A percentile compares a stretch with the other conserved stretches of the same genome.
Evolutionary conservation across 2,888 invertebrate genomes (phyloP).

Genomic region (Rotaria magnacalcarata): DNA sequence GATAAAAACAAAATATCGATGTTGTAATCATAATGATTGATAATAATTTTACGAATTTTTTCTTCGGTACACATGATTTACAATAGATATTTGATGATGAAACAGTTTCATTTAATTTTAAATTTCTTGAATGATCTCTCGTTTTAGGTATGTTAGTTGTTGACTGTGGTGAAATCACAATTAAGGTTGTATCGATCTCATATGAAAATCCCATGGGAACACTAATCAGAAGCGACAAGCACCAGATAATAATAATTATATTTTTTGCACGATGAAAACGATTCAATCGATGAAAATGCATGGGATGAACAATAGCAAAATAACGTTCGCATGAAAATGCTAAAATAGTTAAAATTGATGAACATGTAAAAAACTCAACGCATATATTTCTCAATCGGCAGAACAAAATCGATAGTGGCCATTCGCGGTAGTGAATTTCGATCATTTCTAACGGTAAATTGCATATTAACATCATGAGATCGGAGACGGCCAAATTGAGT

Average conservation of each 20-base stretch:
- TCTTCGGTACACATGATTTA: not conserved
- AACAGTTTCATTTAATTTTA: not conserved
- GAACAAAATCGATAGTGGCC: not conserved
- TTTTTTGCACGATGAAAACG: not conserved
- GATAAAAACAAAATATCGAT: slow-evolving; percentile 6
- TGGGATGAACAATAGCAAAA: slow-evolving; percentile 24
- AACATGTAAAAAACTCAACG: slow-evolving; percentile 23
- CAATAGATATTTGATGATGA: not conserved
- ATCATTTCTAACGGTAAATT: slow-evolving; percentile 20
- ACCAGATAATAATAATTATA: not conserved
- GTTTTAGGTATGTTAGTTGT: no score
- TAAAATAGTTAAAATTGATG: slow-evolving; percentile 17
- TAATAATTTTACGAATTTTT: not conserved
- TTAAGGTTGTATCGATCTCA: not conserved
- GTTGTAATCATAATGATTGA: not conserved
- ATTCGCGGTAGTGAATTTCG: slow-evolving; percentile 15
- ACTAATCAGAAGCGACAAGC: not conserved
- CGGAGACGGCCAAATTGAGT: slow-evolving; percentile 18
- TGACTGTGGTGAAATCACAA: not conserved
- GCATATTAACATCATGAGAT: slow-evolving; percentile 1
- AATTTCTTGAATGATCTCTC: not conserved
- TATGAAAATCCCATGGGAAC: not conserved
- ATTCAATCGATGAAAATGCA: not conserved
- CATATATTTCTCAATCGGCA: slow-evolving; percentile 27
- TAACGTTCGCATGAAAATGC: slow-evolving; percentile 32